These are phyloP conservation scores for Gadopsis marmoratus DNA, from an alignment of 2,797 vertebrate genomes.

Conservation along the genomic window DNA sequence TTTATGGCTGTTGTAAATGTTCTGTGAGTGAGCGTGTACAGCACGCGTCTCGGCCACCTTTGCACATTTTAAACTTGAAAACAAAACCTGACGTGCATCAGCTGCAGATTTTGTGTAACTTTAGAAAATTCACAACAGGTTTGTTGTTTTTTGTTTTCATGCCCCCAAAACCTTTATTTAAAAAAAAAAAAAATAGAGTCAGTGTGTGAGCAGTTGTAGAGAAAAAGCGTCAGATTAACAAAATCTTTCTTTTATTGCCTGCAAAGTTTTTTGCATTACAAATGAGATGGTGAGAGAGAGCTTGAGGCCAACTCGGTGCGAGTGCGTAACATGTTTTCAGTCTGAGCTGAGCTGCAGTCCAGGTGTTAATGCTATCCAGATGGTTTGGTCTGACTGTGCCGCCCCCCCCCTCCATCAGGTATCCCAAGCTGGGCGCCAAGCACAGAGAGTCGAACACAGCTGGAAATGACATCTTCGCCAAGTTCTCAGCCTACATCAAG, in stretches of 20 bases:
- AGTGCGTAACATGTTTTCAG: conserved; percentile 70
- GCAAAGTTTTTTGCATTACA: conserved; percentile 77
- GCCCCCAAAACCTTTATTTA: too few species aligned
- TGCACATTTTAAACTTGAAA: conserved; percentile 9
- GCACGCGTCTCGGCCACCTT: neutral
- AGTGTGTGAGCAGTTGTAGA: conserved; percentile 41
- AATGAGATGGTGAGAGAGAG: conserved; percentile 67
- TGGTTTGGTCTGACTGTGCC: conserved; percentile 59
- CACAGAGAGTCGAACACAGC: conserved; percentile 95
- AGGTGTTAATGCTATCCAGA: conserved; percentile 80
- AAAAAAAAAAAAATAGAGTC: conserved; percentile 16
- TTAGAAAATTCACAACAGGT: conserved; percentile 14
- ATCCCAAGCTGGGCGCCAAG: conserved; percentile 93
- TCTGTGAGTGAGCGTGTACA: neutral
- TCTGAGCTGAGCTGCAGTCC: conserved; percentile 64
- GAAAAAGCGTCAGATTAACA: conserved; percentile 64
- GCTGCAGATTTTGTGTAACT: conserved; percentile 9
- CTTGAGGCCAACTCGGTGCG: conserved; percentile 53
- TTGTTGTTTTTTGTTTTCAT: conserved; percentile 19
- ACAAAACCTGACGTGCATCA: neutral
- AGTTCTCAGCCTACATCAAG: conserved; percentile 98
- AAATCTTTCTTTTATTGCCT: conserved; percentile 75
- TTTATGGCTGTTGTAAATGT: conserved; percentile 48
- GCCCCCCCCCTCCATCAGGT: conserved; percentile 82
- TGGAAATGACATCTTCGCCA: conserved; percentile 97